Base-by-base conservation (phyloP, 2,113 vertebrate genomes). In the Nycticebus coucang region DNA sequence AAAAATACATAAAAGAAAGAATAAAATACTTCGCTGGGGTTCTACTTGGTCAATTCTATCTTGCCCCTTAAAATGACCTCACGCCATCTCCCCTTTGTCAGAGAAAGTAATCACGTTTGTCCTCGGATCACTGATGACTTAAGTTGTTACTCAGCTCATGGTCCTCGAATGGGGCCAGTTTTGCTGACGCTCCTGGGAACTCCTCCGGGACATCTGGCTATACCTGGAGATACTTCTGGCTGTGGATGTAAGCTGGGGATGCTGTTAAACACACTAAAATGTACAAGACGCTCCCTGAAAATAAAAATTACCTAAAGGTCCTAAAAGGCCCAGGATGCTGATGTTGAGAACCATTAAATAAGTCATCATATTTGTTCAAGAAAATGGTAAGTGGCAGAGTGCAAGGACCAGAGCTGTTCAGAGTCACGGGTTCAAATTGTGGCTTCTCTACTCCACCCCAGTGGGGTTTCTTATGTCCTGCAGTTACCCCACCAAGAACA, bases 401-500 rank as follows among this genome's bases (percentile, higher is more conserved):
- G 4, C 22, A 91, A 90, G 89, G 28, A 60, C 57, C 8, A 11
- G 24, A 45, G 13, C 22, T 89, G 72, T 74, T 59, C 9, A 0
- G 24, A 60, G 28, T 71, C 9, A 57, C 19, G 2, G 79, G 17
- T 79, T 82, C 71, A 66, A 82, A 87, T 72, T 9, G 24, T n/a
- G 19, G 4, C 37, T 87, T 55, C 60, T n/a, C 24, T 5, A 30
- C 30, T 87, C 21, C 19, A 24, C 7, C 35, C 30, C 19, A 71
- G 28, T 74, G 60, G 24, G 19, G 53, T 33, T 87, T 60, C n/a
- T 28, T 45, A 87, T 19, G 37, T 41, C 6, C 9, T 53, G 77
- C 68, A 85, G 6, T 90, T 87, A 87, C 55, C 33, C 18, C 24
- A 91, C 41, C 50, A 87, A 33, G 17, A 95, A 95, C 80, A 57